Conservation (phyloP, 2,888 invertebrate genomes). For the Ormyrus nitidulus region DNA sequence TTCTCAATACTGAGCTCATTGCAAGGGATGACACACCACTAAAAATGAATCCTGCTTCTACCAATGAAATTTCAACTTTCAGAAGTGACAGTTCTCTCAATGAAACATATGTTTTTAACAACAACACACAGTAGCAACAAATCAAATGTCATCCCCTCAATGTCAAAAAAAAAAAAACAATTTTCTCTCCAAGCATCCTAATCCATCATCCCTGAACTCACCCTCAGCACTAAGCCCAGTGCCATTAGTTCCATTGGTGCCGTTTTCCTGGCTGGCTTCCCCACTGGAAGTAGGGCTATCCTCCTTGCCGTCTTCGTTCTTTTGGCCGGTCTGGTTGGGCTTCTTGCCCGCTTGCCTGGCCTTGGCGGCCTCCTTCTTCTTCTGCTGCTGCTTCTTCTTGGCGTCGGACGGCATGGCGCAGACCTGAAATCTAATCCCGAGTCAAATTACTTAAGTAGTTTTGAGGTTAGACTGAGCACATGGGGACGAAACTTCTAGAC, state of each 20-base stretch:
- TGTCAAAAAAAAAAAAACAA: too few relatives aligned
- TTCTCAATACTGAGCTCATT: too few relatives aligned
- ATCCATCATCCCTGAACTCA: constrained; percentile 66
- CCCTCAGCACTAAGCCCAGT: constrained; percentile 82
- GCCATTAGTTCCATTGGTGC: constrained; percentile 77
- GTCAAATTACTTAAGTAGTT: not conserved
- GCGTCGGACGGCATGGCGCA: constrained; percentile 96
- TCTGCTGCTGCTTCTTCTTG: constrained; percentile 97
- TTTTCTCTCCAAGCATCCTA: too few relatives aligned
- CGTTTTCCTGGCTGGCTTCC: constrained; percentile 76
- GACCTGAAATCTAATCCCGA: constrained; percentile 14
- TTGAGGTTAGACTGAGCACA: too few relatives aligned
- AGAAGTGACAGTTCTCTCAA: not conserved
- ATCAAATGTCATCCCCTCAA: too few relatives aligned
- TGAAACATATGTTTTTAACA: too few relatives aligned
- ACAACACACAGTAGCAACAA: too few relatives aligned
- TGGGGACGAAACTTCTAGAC: too few relatives aligned
- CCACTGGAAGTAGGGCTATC: constrained; percentile 73
- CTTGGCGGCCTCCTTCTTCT: constrained; percentile 96
- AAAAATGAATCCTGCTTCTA: too few relatives aligned
- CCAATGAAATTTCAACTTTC: not conserved
- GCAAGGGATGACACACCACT: too few relatives aligned
- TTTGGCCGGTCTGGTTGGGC: constrained; percentile 51
- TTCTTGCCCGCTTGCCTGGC: constrained; percentile 78
- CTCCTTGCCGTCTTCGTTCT: constrained; percentile 77